Evolutionary conservation across 1,140 invertebrate species (phyloP).

Genomic region (Aphaenogaster rudis): DNA sequence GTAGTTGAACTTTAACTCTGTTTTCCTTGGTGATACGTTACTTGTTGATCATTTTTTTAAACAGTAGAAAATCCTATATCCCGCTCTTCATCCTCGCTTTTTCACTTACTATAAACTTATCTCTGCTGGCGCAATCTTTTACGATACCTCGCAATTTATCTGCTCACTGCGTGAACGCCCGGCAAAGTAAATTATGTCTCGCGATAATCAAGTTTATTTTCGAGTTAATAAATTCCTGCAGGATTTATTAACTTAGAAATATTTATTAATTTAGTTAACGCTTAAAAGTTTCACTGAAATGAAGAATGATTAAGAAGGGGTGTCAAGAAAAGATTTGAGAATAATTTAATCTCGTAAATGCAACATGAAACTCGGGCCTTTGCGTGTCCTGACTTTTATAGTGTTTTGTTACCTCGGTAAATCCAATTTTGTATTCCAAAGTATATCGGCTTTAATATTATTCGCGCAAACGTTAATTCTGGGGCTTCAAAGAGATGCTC

Average conservation of each 20-base stretch:
- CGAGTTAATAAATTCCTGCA: background rate
- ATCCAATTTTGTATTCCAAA: background rate
- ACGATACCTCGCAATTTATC: background rate
- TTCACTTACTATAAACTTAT: background rate
- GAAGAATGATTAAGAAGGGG: background rate
- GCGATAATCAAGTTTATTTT: background rate
- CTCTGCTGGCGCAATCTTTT: background rate
- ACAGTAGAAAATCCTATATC: background rate
- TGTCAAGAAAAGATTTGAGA: background rate
- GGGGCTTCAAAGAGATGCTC: slow-evolving; percentile 17
- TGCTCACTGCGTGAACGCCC: background rate
- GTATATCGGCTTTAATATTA: slow-evolving; percentile 20
- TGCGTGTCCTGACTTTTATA: background rate
- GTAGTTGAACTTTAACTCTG: slow-evolving; percentile 11
- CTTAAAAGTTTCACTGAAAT: background rate
- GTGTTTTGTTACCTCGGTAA: background rate
- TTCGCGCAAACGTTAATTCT: background rate
- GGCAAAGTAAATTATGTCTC: background rate
- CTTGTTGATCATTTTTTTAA: slow-evolving; percentile 8
- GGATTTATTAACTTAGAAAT: background rate
- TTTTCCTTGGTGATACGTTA: background rate
- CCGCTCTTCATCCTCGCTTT: background rate
- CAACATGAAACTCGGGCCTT: background rate
- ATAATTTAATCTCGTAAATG: slow-evolving; percentile 6
- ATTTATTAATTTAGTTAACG: background rate